Evolutionary conservation across 2,797 vertebrate species (phyloP), one percentile per base, ranked within the genome.

Genomic region (Acestrorhynchus altus): DNA sequence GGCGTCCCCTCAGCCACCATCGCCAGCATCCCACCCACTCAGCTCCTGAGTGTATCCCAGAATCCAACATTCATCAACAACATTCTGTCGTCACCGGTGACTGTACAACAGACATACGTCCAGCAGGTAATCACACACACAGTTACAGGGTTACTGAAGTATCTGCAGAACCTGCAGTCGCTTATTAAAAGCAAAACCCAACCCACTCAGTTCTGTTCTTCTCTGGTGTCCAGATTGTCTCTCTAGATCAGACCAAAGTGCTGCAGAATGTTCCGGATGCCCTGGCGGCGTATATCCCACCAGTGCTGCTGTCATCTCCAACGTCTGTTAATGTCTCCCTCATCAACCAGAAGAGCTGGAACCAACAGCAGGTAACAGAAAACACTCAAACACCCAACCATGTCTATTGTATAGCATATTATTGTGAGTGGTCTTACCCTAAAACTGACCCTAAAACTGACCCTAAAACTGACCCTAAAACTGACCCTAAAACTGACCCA

Each of bases 311-410:
- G 73, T 0, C 60, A 13, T 63, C 87, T 52, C 20, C 31, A 7
- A 59, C 11, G 1, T 72, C 68, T 1, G 44, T 81, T 26, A 6
- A 89, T 15, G 12, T 89, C 18, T 61, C 28, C 0, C 24, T 76
- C 31, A 61, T 91, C 20, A 90, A 90, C 67, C 56, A 22, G 12
- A 91, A 90, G 78, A 71, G 12, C 1, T 93, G 91, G 91, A 87
- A 51, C 0, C 54, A 8, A 22, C 61, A 88, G 20, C 91, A 93
- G 90, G 91, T 93, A 78, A 79, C 10, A 22, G 0, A 22, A 8
- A 1, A 60, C 13, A 59, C 56, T 26, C 20, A 13, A 22, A 57
- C 20, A n/a, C n/a, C n/a, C n/a, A n/a, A n/a, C n/a, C n/a, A n/a
- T n/a, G n/a, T n/a, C n/a, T n/a, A n/a, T n/a, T n/a, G n/a, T n/a